Evolutionary conservation across 2,888 invertebrate genomes (phyloP), one percentile per base, ranked within the genome.

Genomic region (Cephus runcator): DNA sequence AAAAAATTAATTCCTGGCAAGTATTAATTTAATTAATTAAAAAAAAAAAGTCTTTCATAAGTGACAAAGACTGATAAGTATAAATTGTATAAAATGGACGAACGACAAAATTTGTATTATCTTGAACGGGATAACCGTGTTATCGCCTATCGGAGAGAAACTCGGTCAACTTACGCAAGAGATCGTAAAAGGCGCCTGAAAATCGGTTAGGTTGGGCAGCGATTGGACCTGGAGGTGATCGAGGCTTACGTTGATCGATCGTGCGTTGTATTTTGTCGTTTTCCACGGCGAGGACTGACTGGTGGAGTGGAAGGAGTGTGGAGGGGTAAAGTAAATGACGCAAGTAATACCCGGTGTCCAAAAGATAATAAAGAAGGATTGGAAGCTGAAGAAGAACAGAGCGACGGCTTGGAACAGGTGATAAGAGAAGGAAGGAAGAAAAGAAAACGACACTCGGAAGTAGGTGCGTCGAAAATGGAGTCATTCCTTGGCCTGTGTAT

Each of bases 121-220:
- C 56, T 56, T 23, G 9, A 56, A 56, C 9, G 56, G 56, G 56
- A 56, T 56, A 56, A 23, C 9, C 56, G 15, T 23, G 23, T 56
- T 56, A 56, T 56, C 56, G 56, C 33, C 73, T 68, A 73, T 12
- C 73, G 77, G 76, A 76, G 76, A 81, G 80, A 80, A 80, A 79
- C 80, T 78, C 80, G 79, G 78, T 78, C 78, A 77, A 74, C 77
- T 81, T 81, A 81, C 81, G 81, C 80, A 81, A 81, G 77, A 34
- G 76, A 78, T 79, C 80, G 81, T 81, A 81, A 79, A 81, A 80
- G 80, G 80, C 75, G 79, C 73, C 79, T 81, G 80, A 81, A 80
- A 79, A 81, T 79, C 81, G 80, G 80, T 77, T 77, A 76, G 76
- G 79, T 80, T 81, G 77, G 78, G 77, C 76, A 69, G 73, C 40